Evolutionary conservation across 2,113 vertebrate genomes (phyloP).

Genomic region (Lagopus muta): DNA sequence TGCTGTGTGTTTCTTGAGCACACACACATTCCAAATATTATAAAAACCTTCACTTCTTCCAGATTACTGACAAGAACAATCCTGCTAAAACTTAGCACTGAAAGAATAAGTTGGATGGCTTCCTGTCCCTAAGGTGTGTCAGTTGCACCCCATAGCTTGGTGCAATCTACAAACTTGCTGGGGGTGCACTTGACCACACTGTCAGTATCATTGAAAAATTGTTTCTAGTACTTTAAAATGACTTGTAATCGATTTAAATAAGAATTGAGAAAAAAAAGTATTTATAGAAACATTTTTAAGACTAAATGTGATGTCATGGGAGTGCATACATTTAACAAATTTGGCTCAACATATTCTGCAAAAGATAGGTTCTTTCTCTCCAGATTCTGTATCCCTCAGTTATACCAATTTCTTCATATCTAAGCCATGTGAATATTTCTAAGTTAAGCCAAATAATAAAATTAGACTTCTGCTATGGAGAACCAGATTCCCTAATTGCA

Average conservation of each 20-base stretch:
- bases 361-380: not conserved
- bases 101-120: not conserved
- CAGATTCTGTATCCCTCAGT: not conserved
- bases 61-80: not conserved
- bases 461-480: slow-evolving; percentile 41
- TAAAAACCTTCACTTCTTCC: not conserved
- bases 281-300: not conserved
- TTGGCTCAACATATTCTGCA: not conserved
- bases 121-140: too few relatives aligned
- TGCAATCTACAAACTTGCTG: too few relatives aligned
- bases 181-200: too few relatives aligned
- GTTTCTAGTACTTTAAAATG: not conserved
- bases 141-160: too few relatives aligned
- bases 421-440: slow-evolving; percentile 43
- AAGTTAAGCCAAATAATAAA: slow-evolving; percentile 63
- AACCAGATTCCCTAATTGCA: slow-evolving; percentile 64
- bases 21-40: too few relatives aligned
- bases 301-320: not conserved
- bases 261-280: not conserved
- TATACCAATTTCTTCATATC: slow-evolving; percentile 28
- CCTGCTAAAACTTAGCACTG: not conserved
- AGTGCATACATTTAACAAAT: not conserved
- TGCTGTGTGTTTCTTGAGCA: not conserved
- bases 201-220: not conserved
- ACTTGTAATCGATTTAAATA: not conserved